Evolutionary conservation across 2,797 vertebrate genomes (phyloP), one percentile per base, ranked within the genome.

Genomic region (Pipistrellus nathusii): DNA sequence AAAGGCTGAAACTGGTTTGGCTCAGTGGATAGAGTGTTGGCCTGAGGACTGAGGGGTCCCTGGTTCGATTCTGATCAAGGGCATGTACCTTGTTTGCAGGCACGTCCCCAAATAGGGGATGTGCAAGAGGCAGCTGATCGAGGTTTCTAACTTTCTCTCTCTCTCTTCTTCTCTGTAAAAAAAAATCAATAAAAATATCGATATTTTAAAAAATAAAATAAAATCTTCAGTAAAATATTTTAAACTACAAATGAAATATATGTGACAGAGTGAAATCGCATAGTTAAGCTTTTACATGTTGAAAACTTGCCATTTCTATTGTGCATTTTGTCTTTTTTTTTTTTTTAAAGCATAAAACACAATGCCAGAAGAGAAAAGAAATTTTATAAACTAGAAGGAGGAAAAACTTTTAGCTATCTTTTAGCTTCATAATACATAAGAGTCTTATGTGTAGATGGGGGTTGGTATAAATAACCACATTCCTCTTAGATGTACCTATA

Each of bases 191-290:
- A 41, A 41, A 41, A 41, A 41, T 41, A 41, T 41, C 6, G 38
- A 41, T 41, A 41, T 41, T 41, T 41, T 41, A 41, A 41, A 41
- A 38, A 38, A 38, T 38, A 38, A 41, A 41, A 41, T 46, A 55
- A 71, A 95, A 18, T 86, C 46, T 48, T 48, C 46, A 48, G 46
- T 48, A 62, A 75, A 44, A 46, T 85, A 51, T 80, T 85, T 94
- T 88, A 75, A 91, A 62, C 66, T 75, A 10, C 30, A 51, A 82
- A 69, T 57, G 78, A 80, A 93, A n/a, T 78, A 25, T 44, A 35
- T 69, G 38, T 91, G 78, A 75, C 20, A 62, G 23, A 27, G 12
- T 62, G 32, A 93, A 88, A 38, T 23, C 55, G 84, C 32, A 11
- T 94, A 53, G 25, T 44, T 86, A 62, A 48, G 14, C 38, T 84